Base-by-base conservation (phyloP, 2,113 vertebrate species). In the Verasper variegatus region DNA sequence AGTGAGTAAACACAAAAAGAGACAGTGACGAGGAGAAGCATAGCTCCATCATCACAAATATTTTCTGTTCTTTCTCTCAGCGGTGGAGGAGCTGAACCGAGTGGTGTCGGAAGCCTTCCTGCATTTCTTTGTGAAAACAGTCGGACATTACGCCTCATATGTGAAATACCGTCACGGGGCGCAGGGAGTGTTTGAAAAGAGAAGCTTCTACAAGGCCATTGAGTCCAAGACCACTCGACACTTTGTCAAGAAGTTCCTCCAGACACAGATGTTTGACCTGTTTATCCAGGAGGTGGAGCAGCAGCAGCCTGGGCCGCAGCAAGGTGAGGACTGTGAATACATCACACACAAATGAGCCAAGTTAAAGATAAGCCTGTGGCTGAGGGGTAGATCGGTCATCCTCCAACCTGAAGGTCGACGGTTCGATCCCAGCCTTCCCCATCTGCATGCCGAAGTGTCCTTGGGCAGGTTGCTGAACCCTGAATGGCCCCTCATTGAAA, bases 251-350 rank as follows among this genome's bases (percentile, higher is more conserved):
- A 96, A 92, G 82, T 99, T 99, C 60, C 93, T 97, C 63, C 94
- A 95, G 94, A 98, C 96, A 0, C 97, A 99, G 88, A 97, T 97
- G 95, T 99, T 99, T n/a, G 96, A 97, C 63, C 88, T 98, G 2
- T 98, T 98, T 64, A 97, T 99, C 65, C 96, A 98, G 89, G 97
- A 97, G 24, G 95, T 95, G 0, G 97, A 97, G 80, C 96, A 94
- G 90, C 96, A 93, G 89, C 96, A 94, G 86, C 85, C 91, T 47
- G 94, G 92, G 23, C 91, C 93, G 0, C 95, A 96, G 69, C 95
- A 95, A 94, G 97, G 97, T 98, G 89, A 90, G 55, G 62, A 31
- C 31, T 31, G 31, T 31, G 31, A 31, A 26, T 1, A 37, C 35
- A 37, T 37, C 35, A 37, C 35, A 37, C 35, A 37, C 35, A 37